Evolutionary conservation across 2,113 vertebrate genomes (phyloP), one percentile per base, ranked within the genome.

Genomic region (Oxyura jamaicensis): DNA sequence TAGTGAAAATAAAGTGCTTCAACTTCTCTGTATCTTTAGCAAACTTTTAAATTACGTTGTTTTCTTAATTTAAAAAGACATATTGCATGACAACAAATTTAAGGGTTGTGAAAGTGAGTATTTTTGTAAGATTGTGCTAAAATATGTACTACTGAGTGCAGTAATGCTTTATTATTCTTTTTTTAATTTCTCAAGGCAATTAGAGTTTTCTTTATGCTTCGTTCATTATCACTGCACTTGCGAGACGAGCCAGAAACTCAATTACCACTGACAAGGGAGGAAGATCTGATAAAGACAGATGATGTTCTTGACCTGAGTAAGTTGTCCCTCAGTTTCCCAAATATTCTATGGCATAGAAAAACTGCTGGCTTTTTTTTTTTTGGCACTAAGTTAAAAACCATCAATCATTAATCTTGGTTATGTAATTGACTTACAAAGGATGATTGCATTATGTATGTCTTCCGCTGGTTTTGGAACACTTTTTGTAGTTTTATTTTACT

Each of bases 231-330:
- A 0, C 98, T 99, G 68, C 98, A 99, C 65, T 98, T 99, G 53
- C 98, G 95, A 90, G 97, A 97, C 19, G 99, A 99, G 92, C 99
- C 98, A 2, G 99, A 99, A 97, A 99, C 98, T 23, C 99, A 99
- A 97, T 95, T 99, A 91, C 99, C 99, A 2, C 98, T 99, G 86
- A 99, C 99, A 0, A 98, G 99, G 79, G 98, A 99, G 2, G 99
- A 99, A 91, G 99, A 99, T 96, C 98, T 99, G 20, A 99, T 99
- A 95, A 99, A 99, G 91, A 99, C 98, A 0, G 99, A 99, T 50
- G 99, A 99, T 6, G 99, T 99, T 77, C 98, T 99, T 19, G 99
- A 99, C 95, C 98, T 99, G 96, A 99, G 99, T 99, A 98, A 99
- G 99, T 98, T 90, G n/a, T 58, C 58, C 41, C 4, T 83, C 22